Evolutionary conservation across 2,797 vertebrate species (phyloP), one percentile per base, ranked within the genome.

Genomic region (Channallabes apus): DNA sequence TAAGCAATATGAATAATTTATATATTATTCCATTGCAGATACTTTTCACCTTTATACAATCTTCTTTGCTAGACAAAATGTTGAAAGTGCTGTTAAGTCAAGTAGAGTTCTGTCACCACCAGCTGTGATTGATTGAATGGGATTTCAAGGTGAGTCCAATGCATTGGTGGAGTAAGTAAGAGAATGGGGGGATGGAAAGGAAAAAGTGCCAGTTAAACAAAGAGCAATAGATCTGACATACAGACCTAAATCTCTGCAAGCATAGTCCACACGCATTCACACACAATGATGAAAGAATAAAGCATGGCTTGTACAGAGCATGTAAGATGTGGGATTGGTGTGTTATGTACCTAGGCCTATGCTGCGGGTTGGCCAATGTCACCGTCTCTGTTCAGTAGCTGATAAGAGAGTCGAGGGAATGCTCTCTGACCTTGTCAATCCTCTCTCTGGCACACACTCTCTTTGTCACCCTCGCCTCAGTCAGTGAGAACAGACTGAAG

Each of bases 381-480:
- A 7, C 27, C 7, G 41, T 81, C 64, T 51, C 41, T 81, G 64
- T 81, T 68, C 59, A 22, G 79, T 67, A 67, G 61, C 79, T 81
- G 61, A 81, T 67, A 81, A 81, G 61, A 81, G 62, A 65, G 29
- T 51, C 17, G 2, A 54, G 64, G 79, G 62, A 81, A 81, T 11
- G 4, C 79, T 81, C 41, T 67, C 62, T 67, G 79, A 81, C 79
- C 64, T 65, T 81, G 68, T 81, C 18, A 54, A 32, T 54, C 62
- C 38, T 80, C 20, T 67, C 62, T 68, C 46, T 56, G 27, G 64
- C 18, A 32, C 46, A 81, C n/a, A 54, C 17, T 65, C 22, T 64
- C 59, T 64, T 46, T 64, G 59, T 68, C 62, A 27, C 80, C 29
- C 64, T 9, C 9, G 27, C 51, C 51, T 35, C 46, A 54, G 46